Conservation (phyloP, 2,113 vertebrate genomes). For the Opisthocomus hoazin region DNA sequence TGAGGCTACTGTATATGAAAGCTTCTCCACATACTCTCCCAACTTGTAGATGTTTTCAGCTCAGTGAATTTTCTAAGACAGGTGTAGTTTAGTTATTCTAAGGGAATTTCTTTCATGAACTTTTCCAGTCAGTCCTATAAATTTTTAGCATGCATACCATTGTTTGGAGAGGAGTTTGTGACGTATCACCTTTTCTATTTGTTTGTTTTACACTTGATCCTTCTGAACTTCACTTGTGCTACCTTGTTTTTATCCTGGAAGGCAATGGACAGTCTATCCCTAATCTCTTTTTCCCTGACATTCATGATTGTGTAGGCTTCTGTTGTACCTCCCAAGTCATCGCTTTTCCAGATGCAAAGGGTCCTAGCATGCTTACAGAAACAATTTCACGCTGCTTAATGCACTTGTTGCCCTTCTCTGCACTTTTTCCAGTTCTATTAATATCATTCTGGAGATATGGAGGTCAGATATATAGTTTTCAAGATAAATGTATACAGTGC, state of each 20-base stretch:
- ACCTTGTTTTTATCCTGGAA: neutral
- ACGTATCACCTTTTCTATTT: neutral
- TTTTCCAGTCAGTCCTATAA: neutral
- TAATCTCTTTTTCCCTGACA: neutral
- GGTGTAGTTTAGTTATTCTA: neutral
- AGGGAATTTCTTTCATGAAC: neutral
- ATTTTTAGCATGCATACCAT: neutral
- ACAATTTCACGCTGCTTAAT: neutral
- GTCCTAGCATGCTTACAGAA: neutral
- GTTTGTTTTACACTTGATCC: neutral
- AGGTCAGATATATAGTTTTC: neutral
- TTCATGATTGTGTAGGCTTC: neutral
- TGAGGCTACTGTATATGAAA: accelerated
- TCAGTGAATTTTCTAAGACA: neutral
- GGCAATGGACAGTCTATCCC: neutral
- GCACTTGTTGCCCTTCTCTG: neutral
- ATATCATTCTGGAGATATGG: neutral
- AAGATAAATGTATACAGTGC: neutral
- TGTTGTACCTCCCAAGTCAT: neutral
- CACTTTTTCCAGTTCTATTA: neutral
- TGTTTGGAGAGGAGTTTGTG: neutral
- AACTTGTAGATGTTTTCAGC: neutral
- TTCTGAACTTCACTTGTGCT: neutral
- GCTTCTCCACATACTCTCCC: neutral
- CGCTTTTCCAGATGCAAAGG: neutral